Evolutionary conservation across 2,113 vertebrate genomes (phyloP), one percentile per base, ranked within the genome.

Genomic region (Tetrao urogallus): DNA sequence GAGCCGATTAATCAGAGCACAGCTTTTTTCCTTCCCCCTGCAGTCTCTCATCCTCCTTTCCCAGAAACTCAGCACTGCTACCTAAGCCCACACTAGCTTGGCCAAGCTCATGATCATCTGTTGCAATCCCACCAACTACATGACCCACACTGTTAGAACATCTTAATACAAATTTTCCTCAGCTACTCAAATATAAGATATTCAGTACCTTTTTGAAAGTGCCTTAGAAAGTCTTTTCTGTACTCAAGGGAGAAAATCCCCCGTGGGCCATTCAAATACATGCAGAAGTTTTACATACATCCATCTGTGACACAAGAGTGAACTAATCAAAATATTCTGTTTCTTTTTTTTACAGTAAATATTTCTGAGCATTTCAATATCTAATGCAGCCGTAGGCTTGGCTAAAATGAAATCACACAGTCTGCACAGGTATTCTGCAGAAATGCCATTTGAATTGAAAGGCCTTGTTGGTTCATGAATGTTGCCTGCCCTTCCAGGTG

Each of bases 1-100:
- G 67, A 79, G 79, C 70, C 38, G 74, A 93, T 93, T 84, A 92
- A 45, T 34, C 66, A 79, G 78, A 76, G 82, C 40, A 87, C 54
- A 73, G 93, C 21, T 64, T 61, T 89, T 69, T 66, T 27, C 10
- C 60, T 90, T 69, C 38, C 42, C 58, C 69, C 28, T 60, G 11
- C 12, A 88, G 28, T 15, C 36, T 81, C 56, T 92, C 75, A 58
- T 54, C 45, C 14, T 13, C 24, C 79, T 91, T 94, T 82, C 67
- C 58, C 89, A 89, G 90, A 74, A 22, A 34, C 10, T 74, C 20
- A 27, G 27, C n/a, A 36, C 34, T 24, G 19, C 43, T 78, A 81
- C 32, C 52, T 54, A 28, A 19, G 11, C 61, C 65, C 57, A 65
- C 18, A 8, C 13, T 11, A 78, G 12, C 6, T 95, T 81, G 70